Base-by-base conservation (phyloP, 2,797 vertebrate genomes). In the Oryzias dopingdopingensis region DNA sequence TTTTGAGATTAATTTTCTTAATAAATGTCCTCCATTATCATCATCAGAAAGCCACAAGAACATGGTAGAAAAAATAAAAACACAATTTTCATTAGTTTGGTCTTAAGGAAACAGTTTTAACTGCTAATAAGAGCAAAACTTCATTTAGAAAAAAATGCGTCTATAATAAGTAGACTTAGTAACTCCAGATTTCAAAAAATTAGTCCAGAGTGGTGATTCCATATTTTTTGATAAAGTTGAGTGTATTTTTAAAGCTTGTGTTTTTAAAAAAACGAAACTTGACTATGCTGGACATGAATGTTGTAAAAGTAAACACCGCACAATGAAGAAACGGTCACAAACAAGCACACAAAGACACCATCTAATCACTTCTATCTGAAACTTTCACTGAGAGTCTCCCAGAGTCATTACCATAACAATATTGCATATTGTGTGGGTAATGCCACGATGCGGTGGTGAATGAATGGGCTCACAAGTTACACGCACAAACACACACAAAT, bases 391-490 rank as follows among this genome's bases (percentile, higher is more conserved):
- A 52, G 37, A 49, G 67, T 41, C 59, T 42, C 67, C 71, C 74
- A 67, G 12, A 81, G 59, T 83, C 80, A 80, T 81, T 87, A 84
- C 76, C 84, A 80, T 81, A 77, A 84, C 84, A 86, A 76, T 83
- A 80, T 72, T 68, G 74, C 44, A 77, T 87, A 79, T 86, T 82
- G 82, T 80, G 83, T 85, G 84, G 72, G 83, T 77, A 83, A 89
- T 88, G 88, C 83, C 84, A 86, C 81, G 82, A 89, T 88, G 88
- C 77, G 72, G 87, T 92, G 94, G 90, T 87, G 88, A 90, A 94
- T 87, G 87, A 86, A 90, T 86, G 86, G 80, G 84, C 71, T 61
- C 77, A 88, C 88, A 81, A 67, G 50, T 81, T 79, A 74, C 77
- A 32, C 59, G 14, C 65, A 49, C 58, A 4, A 59, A 22, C 60